A percentile compares a stretch with the other conserved stretches of the same genome.
phyloP scores from a whole-genome alignment of 2,888 invertebrate species.

The Polyploca ridens region DNA sequence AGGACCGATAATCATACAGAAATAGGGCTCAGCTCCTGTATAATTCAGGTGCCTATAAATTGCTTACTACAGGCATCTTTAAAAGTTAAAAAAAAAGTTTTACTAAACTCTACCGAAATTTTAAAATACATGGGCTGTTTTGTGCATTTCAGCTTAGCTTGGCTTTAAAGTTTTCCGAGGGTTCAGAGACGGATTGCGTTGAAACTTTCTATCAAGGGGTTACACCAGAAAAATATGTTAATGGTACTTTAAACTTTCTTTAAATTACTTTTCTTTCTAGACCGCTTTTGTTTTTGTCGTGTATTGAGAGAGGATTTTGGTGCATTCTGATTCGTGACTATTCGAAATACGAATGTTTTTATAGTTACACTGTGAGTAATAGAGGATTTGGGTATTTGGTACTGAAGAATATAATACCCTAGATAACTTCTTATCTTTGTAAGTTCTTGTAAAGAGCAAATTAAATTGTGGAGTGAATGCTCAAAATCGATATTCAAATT shows the following conservation, averaged over 20 bases:
- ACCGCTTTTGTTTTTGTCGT: conserved; percentile 32
- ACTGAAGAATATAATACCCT: too few species aligned
- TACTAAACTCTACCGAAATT: not conserved
- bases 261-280: conserved; percentile 45
- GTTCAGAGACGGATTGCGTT: conserved; percentile 47
- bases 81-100: not conserved
- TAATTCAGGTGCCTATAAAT: too few species aligned
- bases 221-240: conserved; percentile 47
- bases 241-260: conserved; percentile 47
- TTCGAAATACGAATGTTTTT: not conserved
- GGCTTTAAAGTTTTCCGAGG: conserved; percentile 31
- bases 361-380: too few species aligned
- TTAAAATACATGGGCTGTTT: not conserved
- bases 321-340: conserved; percentile 2
- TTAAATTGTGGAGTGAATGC: too few species aligned
- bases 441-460: too few species aligned
- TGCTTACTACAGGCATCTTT: too few species aligned
- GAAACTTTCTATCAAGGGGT: conserved; percentile 39
- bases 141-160: not conserved
- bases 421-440: too few species aligned
- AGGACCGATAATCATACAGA: too few species aligned
- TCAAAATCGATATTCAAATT: too few species aligned
- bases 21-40: too few species aligned
- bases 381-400: too few species aligned
- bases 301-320: conserved; percentile 28